phyloP scores from a whole-genome alignment of 1,140 invertebrate genomes.

The Maniola jurtina region DNA sequence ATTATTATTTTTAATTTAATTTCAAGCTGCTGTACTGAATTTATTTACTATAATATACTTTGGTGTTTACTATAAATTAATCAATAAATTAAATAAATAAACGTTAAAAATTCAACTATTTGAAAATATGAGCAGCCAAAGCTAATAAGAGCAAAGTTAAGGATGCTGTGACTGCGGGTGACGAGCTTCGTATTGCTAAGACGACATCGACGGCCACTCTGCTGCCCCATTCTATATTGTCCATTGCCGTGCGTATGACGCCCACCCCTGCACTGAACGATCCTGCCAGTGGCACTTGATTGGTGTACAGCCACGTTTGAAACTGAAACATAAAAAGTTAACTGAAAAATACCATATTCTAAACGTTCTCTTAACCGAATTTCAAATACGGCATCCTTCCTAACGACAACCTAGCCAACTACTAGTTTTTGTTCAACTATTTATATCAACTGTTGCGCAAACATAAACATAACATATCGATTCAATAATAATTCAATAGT shows the following conservation, averaged over 20 bases:
- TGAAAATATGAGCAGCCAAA: constrained; percentile 29
- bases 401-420: too few species aligned
- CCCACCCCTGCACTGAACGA: constrained; percentile 40
- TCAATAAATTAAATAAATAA: neutral
- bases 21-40: too few species aligned
- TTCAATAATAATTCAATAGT: too few species aligned
- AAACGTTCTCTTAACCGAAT: too few species aligned
- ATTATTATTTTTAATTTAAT: too few species aligned
- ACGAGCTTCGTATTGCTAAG: constrained; percentile 33
- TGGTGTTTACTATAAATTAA: neutral
- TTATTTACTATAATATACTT: neutral
- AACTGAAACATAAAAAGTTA: constrained; percentile 47
- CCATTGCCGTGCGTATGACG: constrained; percentile 43
- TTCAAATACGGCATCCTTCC: too few species aligned
- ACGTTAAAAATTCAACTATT: constrained; percentile 8
- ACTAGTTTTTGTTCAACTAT: too few species aligned
- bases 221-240: constrained; percentile 60
- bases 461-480: too few species aligned
- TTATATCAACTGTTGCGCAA: too few species aligned
- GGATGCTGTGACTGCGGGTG: constrained; percentile 42
- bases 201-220: constrained; percentile 42
- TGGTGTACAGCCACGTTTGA: constrained; percentile 56
- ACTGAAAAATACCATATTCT: neutral
- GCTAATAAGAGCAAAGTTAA: constrained; percentile 43
- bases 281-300: constrained; percentile 44